A percentile compares a stretch with the other conserved stretches of the same genome.
Conservation (phyloP, 2,797 vertebrate species). For the Australoheros facetus region DNA sequence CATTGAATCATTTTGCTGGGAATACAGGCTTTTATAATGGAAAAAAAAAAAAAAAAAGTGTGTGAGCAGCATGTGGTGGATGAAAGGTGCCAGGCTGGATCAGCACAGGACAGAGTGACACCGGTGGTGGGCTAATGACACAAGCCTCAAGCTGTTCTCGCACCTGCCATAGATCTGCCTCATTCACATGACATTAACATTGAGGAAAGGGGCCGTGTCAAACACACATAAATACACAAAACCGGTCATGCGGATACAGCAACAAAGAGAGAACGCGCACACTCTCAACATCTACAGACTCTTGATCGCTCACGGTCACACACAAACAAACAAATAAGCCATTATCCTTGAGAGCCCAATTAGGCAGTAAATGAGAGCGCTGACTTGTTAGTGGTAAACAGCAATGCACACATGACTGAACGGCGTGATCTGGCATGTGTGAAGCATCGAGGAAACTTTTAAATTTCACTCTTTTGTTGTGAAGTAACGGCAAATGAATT, state of each 20-base stretch:
- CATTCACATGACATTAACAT: conserved; percentile 72
- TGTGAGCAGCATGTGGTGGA: conserved; percentile 58
- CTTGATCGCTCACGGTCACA: conserved; percentile 26
- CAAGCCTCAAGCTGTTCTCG: conserved; percentile 76
- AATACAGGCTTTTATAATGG: conserved; percentile 49
- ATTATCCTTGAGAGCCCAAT: conserved; percentile 76
- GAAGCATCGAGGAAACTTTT: conserved; percentile 33
- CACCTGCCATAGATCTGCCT: conserved; percentile 74
- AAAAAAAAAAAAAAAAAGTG: conserved; percentile 12
- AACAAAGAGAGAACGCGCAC: conserved; percentile 5
- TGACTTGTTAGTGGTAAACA: conserved; percentile 40
- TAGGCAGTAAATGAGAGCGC: conserved; percentile 63
- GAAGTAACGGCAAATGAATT: not conserved
- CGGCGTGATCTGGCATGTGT: conserved; percentile 19
- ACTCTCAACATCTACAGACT: conserved; percentile 21
- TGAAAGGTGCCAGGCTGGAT: conserved; percentile 62
- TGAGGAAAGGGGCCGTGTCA: conserved; percentile 51
- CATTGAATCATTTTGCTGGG: conserved; percentile 42
- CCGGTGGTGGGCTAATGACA: conserved; percentile 73
- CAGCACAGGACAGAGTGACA: conserved; percentile 66
- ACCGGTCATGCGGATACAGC: conserved; percentile 30
- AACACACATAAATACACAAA: conserved; percentile 25
- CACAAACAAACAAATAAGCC: conserved; percentile 63
- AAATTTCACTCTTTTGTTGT: not conserved
- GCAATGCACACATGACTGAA: conserved; percentile 23